phyloP scores from a whole-genome alignment of 2,888 invertebrate genomes.

The Unio pictorum region DNA sequence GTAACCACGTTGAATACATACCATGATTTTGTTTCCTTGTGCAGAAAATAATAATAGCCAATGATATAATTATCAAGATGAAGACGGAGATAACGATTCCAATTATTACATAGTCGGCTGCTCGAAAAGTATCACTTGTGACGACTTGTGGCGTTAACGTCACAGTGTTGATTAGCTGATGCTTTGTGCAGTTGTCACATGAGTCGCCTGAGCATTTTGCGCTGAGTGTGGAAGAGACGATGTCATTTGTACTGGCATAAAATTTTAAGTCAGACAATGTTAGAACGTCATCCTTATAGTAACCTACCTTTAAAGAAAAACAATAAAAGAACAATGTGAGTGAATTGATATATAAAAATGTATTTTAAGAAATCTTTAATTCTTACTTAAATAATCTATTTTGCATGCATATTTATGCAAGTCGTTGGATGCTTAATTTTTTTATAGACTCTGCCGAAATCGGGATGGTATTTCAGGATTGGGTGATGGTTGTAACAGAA shows the following conservation, averaged over 20 bases:
- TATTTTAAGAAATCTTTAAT: too few relatives aligned
- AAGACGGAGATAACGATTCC: constrained; percentile 33
- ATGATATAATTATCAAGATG: constrained; percentile 30
- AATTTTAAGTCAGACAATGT: constrained; percentile 17
- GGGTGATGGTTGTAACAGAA: too few relatives aligned
- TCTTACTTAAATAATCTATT: too few relatives aligned
- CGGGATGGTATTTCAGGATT: too few relatives aligned
- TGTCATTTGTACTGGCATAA: constrained; percentile 14
- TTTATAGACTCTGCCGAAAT: too few relatives aligned
- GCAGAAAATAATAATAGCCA: constrained; percentile 28
- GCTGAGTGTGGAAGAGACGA: not conserved
- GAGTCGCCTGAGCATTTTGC: constrained; percentile 15
- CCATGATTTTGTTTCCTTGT: constrained; percentile 32
- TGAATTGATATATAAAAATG: too few relatives aligned
- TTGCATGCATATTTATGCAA: too few relatives aligned
- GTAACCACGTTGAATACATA: constrained; percentile 6
- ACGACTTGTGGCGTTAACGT: constrained; percentile 10
- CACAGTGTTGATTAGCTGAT: constrained; percentile 1
- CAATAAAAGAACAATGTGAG: not conserved
- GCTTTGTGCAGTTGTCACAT: constrained; percentile 25
- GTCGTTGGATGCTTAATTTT: too few relatives aligned
- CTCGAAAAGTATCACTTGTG: constrained; percentile 19
- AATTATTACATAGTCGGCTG: constrained; percentile 36
- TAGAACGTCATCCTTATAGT: constrained; percentile 23
- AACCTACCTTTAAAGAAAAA: constrained; percentile 26